Evolutionary conservation across 2,888 invertebrate species (phyloP).

Genomic region (Eulithis prunata): DNA sequence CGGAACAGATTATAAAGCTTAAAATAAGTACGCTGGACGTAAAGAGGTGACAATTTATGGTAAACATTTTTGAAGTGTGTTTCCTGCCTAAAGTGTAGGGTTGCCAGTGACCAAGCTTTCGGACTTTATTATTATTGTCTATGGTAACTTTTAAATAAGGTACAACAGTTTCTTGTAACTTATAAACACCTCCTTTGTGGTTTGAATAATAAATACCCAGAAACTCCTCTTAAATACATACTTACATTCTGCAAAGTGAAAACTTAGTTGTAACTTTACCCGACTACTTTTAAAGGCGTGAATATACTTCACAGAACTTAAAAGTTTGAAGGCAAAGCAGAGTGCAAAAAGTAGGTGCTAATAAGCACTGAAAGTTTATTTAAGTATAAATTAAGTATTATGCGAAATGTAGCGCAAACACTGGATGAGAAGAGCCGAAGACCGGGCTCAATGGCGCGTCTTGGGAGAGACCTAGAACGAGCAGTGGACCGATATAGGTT

Average conservation of each 20-base stretch:
- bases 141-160: too few species aligned
- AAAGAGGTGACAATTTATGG: slow-evolving; percentile 42
- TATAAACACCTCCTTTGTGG: slow-evolving; percentile 2
- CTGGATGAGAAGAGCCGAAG: too few species aligned
- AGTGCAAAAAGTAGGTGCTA: slow-evolving; percentile 9
- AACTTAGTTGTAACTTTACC: slow-evolving; percentile 14
- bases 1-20: slow-evolving; percentile 48
- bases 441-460: too few species aligned
- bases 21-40: slow-evolving; percentile 43
- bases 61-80: slow-evolving; percentile 41
- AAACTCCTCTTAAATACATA: slow-evolving; percentile 7
- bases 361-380: slow-evolving; percentile 13
- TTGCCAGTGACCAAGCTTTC: slow-evolving; percentile 9
- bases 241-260: slow-evolving; percentile 12
- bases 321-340: slow-evolving; percentile 21
- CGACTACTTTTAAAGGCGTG: slow-evolving; percentile 17
- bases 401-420: too few species aligned
- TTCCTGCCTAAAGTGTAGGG: slow-evolving; percentile 38
- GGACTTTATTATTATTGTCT: slow-evolving; percentile 1
- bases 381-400: not conserved
- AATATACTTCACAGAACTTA: slow-evolving; percentile 6
- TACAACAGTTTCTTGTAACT: not conserved
- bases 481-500: too few species aligned
- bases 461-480: too few species aligned
- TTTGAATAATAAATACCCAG: slow-evolving; percentile 13